Base-by-base conservation (phyloP, 2,888 invertebrate genomes). In the Erynnis tages region DNA sequence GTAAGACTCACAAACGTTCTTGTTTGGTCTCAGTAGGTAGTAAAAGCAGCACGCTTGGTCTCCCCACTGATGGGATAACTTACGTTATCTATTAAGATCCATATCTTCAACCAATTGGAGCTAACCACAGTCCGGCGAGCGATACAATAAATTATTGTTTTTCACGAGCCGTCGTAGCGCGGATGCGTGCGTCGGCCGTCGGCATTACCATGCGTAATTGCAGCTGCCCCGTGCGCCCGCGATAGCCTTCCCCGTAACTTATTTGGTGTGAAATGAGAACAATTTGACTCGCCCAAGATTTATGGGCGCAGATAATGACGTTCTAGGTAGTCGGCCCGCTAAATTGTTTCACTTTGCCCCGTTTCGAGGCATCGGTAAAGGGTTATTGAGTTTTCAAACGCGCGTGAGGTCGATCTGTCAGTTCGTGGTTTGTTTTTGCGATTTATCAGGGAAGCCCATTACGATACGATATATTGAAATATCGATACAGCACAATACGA, bases 231-330 rank as follows among this genome's bases (percentile, higher is more conserved):
- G 53, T 62, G 66, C 69, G 65, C 65, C 57, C 34, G 56, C 61
- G 59, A 55, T 55, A 54, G 59, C 58, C 66, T 70, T 69, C 70
- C 58, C 66, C 67, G 77, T 79, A 79, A 81, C 79, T 79, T 85
- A 84, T 83, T 84, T 79, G 78, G 84, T 86, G 85, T 82, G 82
- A 85, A 84, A 84, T 80, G 79, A 76, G 79, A 79, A 76, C 78
- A 67, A 84, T 85, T 85, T 82, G 77, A 76, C 71, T 75, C 66
- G 68, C 58, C 38, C 62, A 74, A 79, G 82, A 84, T 84, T 84
- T 83, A 85, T 79, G 78, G 62, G 48, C 54, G 47, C 52, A 56
- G 71, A 74, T 83, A 82, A 81, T 82, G 67, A 73, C 66, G 67
- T 70, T 71, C 69, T 64, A 62, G 62, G 63, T 63, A 64, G 65